Conservation (phyloP, 1,140 invertebrate species). For the Drosophila sp. region DNA sequence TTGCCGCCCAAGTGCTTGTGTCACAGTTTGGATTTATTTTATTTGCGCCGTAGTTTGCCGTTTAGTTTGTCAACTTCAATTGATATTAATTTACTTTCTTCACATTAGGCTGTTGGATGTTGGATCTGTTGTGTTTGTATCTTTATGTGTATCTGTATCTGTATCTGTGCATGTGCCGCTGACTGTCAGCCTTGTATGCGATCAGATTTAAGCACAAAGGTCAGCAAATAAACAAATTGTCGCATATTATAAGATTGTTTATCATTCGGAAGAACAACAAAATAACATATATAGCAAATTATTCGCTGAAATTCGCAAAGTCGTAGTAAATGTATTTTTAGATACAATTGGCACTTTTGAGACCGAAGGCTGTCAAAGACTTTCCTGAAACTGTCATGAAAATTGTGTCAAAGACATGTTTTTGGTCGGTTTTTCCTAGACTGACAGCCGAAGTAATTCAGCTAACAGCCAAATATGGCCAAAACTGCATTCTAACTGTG, state of each 20-base stretch:
- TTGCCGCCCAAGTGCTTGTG: constrained; percentile 63
- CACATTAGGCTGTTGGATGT: constrained; percentile 44
- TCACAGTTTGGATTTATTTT: constrained; percentile 65
- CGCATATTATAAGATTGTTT: constrained; percentile 65
- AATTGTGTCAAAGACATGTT: constrained; percentile 38
- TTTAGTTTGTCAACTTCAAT: constrained; percentile 80
- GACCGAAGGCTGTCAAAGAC: constrained; percentile 22
- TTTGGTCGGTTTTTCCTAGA: constrained; percentile 31
- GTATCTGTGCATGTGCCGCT: constrained; percentile 51
- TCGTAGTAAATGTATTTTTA: constrained; percentile 20
- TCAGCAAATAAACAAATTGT: constrained; percentile 83
- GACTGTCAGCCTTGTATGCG: constrained; percentile 80
- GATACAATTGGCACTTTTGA: not conserved
- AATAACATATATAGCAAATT: constrained; percentile 17
- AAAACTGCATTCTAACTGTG: constrained; percentile 49
- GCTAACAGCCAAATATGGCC: constrained; percentile 20
- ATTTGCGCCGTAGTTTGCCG: constrained; percentile 75
- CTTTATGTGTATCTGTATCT: constrained; percentile 37
- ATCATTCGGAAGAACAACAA: constrained; percentile 26
- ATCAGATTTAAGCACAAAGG: constrained; percentile 82
- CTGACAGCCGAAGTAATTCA: constrained; percentile 30
- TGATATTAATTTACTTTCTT: constrained; percentile 84
- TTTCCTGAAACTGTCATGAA: constrained; percentile 39
- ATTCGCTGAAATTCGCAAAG: constrained; percentile 24
- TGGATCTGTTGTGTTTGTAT: constrained; percentile 45